These are phyloP conservation scores for Melanotaenia nigrans DNA, from an alignment of 2,797 vertebrate genomes.

Conservation along the genomic window DNA sequence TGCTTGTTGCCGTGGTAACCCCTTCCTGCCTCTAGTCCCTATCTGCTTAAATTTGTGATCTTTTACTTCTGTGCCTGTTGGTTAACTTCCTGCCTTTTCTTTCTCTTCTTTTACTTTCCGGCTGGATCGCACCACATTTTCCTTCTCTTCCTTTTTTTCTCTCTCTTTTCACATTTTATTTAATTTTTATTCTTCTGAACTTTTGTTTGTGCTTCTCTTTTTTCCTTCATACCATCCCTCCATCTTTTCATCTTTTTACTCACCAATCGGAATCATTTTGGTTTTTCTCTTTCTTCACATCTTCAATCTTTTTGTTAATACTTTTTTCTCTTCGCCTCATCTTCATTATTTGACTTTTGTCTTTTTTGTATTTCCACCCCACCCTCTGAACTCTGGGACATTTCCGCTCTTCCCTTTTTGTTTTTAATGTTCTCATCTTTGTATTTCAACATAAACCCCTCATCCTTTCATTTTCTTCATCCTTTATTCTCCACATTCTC, in stretches of 20 bases:
- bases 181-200: not conserved
- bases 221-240: not conserved
- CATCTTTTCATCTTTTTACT: not conserved
- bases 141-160: not conserved
- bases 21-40: constrained; percentile 17
- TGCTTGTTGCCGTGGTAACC: constrained; percentile 44
- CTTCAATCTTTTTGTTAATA: not conserved
- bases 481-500: not conserved
- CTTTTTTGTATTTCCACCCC: not conserved
- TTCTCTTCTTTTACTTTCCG: constrained; percentile 85
- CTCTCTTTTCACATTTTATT: not conserved
- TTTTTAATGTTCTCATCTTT: not conserved
- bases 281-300: not conserved
- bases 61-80: constrained; percentile 77
- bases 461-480: not conserved
- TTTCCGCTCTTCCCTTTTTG: not conserved
- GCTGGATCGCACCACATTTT: constrained; percentile 52
- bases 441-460: not conserved
- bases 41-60: constrained; percentile 60
- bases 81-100: constrained; percentile 90
- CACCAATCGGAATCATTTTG: too few relatives aligned
- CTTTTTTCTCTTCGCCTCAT: not conserved
- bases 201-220: not conserved
- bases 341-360: not conserved
- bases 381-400: not conserved